Evolutionary conservation across 2,888 invertebrate genomes (phyloP), one percentile per base, ranked within the genome.

Genomic region (Platerodrilus igneus): DNA sequence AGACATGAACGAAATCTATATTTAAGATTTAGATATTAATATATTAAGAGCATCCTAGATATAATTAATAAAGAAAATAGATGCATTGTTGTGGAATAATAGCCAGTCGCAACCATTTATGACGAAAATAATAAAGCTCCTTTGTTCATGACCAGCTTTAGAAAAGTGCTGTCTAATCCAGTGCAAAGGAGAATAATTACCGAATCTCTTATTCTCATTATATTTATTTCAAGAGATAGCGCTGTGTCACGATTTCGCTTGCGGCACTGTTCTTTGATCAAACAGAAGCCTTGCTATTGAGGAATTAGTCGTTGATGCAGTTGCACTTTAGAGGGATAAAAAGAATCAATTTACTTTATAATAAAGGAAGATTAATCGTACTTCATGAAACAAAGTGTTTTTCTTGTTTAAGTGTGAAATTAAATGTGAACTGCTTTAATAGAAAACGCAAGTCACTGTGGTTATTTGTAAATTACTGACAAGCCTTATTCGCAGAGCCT

Each of bases 121-220:
- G 49, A 49, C 48, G 50, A 30, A 41, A 47, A 50, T 49, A 51
- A 49, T 53, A 51, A 51, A 45, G 43, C 48, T 41, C 48, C 50
- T 51, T 52, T 50, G 51, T 53, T 43, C 39, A 27, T 39, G 45
- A 45, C 45, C 45, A 41, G 45, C 44, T 44, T 47, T 43, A 42
- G 44, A 52, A 54, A 54, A 53, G 39, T 51, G 52, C 54, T 50
- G 54, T 53, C 54, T 54, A 54, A 54, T 51, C 47, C 52, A 54
- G 50, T 51, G 51, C 39, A 48, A 49, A 47, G 48, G 51, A 48
- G 51, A 53, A 52, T 53, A 53, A 53, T 53, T 52, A 53, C 52
- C 47, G 39, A 46, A 46, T 36, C 47, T 45, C 42, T 37, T 38
- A 43, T 38, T 44, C 50, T 45, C 50, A 38, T 42, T 45, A n/a